Base-by-base conservation (phyloP, 1,140 invertebrate genomes). In the Drosophila willistoni region DNA sequence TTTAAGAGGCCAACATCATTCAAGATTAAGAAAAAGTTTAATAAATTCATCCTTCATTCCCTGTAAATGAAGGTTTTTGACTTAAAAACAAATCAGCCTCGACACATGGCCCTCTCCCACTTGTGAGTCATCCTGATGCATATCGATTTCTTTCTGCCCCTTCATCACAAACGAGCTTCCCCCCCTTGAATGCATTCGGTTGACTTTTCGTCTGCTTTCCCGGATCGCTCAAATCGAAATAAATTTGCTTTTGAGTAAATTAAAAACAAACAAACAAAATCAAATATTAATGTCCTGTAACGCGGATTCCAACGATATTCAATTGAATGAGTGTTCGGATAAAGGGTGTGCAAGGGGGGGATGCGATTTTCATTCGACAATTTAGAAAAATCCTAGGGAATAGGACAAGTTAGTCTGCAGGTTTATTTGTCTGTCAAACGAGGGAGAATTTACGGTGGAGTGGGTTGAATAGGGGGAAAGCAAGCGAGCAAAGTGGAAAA, bases 181-280 rank as follows among this genome's bases (percentile, higher is more conserved):
- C 17, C 44, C 17, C 17, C 2, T 51, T 22, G 44, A 51, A 51
- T 51, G 44, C 44, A 51, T 51, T 51, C 51, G 33, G 39, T 33
- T 59, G 56, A 59, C 56, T 59, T 59, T 59, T 59, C n/a, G 54
- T 59, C 56, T 36, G 14, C 33, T 36, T 33, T 59, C 17, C 29
- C 36, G 33, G 17, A 51, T 51, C 19, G 44, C 17, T 69, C 68
- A 61, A 67, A 63, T 79, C 79, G 76, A 74, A 68, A 72, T 69
- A 87, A 71, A 87, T 83, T 83, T 74, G 79, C 79, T 73, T 74
- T 83, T 22, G 70, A 77, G 77, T 64, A 87, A 83, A 87, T 87
- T 82, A 87, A 87, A 87, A 87, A 83, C 83, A 86, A 86, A 86
- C 83, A 87, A 59, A 64, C 70, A 71, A 87, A 82, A 66, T 87